Evolutionary conservation across 2,113 vertebrate genomes (phyloP).

Genomic region (Lynx canadensis): DNA sequence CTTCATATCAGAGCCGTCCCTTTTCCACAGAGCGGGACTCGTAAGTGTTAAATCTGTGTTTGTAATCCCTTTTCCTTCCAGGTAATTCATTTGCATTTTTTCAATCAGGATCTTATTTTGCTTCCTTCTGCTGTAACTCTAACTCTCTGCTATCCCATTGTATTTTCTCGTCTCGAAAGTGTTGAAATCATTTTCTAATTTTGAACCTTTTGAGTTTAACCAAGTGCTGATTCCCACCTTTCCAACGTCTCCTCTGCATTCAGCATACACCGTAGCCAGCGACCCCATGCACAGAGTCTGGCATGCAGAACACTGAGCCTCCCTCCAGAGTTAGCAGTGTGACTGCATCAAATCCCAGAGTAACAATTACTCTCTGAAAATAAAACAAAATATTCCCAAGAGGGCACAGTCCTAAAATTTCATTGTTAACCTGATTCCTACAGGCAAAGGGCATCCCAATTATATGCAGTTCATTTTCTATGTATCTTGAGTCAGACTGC

Average conservation of each 20-base stretch:
- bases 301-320: not conserved
- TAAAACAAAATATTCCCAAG: not conserved
- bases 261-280: not conserved
- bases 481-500: not conserved
- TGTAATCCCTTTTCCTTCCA: not conserved
- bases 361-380: constrained; percentile 6
- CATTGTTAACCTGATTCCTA: not conserved
- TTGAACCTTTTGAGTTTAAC: constrained; percentile 38
- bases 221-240: not conserved
- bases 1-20: not conserved
- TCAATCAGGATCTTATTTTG: constrained; percentile 64
- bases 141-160: not conserved
- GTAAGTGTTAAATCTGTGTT: not conserved
- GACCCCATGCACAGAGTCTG: not conserved
- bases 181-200: constrained; percentile 58
- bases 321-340: not conserved
- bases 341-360: not conserved
- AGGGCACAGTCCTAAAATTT: not conserved
- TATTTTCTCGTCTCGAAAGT: constrained; percentile 40
- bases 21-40: not conserved
- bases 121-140: constrained; percentile 24
- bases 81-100: constrained; percentile 66
- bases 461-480: not conserved
- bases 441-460: not conserved
- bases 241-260: not conserved